Base-by-base conservation (phyloP, 1,140 invertebrate genomes). In the Meloidogyne exigua region DNA sequence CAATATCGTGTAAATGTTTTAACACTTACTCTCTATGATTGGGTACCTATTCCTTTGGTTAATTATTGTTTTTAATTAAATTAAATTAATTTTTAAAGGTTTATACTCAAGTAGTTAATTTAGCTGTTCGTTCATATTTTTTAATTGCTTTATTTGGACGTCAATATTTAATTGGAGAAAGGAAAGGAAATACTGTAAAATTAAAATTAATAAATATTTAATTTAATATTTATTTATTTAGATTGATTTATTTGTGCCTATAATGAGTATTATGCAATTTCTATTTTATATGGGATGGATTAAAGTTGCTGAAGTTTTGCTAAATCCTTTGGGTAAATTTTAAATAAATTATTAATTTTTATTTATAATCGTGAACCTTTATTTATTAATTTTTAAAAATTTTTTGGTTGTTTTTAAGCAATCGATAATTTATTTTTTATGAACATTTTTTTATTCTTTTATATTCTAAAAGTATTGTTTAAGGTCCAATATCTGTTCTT, bases 201-300 rank as follows among this genome's bases (percentile, higher is more conserved):
- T 12, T 32, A 69, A 67, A 67, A 21, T 63, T 42, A 44, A 32
- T 18, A 11, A 28, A 44, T 18, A 25, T 57, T 32, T 32, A 32
- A 32, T 32, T 32, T 32, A 15, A 42, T 21, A n/a, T 72, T 64
- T 25, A 67, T 18, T 70, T 32, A 67, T 18, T 49, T 71, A 65
- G 12, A 71, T 86, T 67, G 84, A 86, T 78, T 42, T 86, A 11
- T 79, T 78, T 67, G 67, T 86, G 0, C 84, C 84, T 3, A 78
- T 86, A 36, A 87, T 87, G 83, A 80, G 80, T 44, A 83, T 85
- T 80, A 49, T 83, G 32, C 80, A 85, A 75, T 82, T 82, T 49
- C 28, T 82, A 21, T 82, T 82, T 63, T 82, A 82, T 72, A 82
- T 82, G 66, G 81, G 81, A 5, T 82, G 81, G 81, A 67, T 82